Conservation (phyloP, 2,888 invertebrate genomes). For the Cephus sareptanus region DNA sequence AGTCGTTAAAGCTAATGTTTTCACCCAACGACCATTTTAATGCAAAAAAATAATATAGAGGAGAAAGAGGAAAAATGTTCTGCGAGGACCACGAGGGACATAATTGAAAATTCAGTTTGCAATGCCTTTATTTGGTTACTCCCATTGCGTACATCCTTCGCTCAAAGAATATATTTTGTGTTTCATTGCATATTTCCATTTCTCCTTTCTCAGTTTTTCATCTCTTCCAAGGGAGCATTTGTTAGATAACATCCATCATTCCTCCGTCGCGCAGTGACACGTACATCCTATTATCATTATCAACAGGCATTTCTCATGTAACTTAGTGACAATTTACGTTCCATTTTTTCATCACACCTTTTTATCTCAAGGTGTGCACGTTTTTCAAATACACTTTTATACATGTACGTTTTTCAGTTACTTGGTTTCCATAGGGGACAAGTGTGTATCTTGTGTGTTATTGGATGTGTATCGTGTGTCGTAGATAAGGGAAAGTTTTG, state of each 20-base stretch:
- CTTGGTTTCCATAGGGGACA: conserved; percentile 31
- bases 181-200: conserved; percentile 10
- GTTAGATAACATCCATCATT: conserved; percentile 12
- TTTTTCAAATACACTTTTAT: conserved; percentile 41
- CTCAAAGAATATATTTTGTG: conserved; percentile 3
- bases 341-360: conserved; percentile 32
- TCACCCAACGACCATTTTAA: background rate
- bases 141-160: conserved; percentile 48
- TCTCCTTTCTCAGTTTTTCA: conserved; percentile 16
- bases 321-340: conserved; percentile 15
- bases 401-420: conserved; percentile 43
- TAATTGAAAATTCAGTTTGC: conserved; percentile 25
- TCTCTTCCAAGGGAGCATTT: conserved; percentile 28
- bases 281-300: conserved; percentile 1
- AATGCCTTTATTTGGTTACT: conserved; percentile 56
- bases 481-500: conserved; percentile 13
- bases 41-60: background rate
- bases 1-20: background rate
- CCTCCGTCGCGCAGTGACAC: conserved; percentile 25
- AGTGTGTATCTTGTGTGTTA: background rate
- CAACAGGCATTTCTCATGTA: background rate
- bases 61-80: background rate
- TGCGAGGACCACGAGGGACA: background rate
- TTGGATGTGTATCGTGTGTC: conserved; percentile 19
- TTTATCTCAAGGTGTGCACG: conserved; percentile 29